Conservation (phyloP, 2,113 vertebrate species). For the Lonchura striata region DNA sequence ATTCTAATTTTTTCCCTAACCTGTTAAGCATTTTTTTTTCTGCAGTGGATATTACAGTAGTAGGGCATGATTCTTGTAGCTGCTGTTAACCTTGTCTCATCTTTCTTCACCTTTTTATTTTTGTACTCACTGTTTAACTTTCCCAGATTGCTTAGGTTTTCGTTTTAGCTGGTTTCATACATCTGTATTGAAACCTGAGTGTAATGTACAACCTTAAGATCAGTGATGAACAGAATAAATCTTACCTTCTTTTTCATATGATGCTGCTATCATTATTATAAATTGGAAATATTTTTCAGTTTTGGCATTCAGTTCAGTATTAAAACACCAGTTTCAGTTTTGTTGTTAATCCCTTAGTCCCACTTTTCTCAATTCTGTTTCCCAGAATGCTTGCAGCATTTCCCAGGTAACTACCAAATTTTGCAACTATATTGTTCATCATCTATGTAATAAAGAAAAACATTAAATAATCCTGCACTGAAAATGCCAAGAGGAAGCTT, state of each 20-base stretch:
- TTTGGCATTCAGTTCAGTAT: not conserved
- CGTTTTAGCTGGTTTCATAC: not conserved
- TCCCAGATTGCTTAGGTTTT: not conserved
- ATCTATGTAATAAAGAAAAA: not conserved
- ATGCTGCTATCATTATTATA: not conserved
- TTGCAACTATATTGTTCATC: not conserved
- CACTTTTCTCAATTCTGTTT: not conserved
- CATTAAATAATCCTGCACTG: not conserved
- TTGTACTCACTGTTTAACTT: not conserved
- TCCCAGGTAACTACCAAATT: not conserved
- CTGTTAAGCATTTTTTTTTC: not conserved
- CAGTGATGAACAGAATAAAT: not conserved
- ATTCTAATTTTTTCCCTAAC: not conserved
- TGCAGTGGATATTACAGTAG: not conserved
- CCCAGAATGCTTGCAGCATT: not conserved
- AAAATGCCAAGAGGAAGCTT: not conserved
- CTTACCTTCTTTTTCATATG: not conserved
- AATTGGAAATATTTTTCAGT: not conserved
- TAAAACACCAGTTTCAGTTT: not conserved
- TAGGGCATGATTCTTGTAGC: not conserved
- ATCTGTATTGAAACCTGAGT: not conserved
- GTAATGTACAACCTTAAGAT: not conserved
- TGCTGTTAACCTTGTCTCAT: not conserved
- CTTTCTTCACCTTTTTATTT: not conserved
- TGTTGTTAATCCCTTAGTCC: not conserved